phyloP scores from a whole-genome alignment of 1,140 invertebrate genomes.

The Nixonia krombeini region DNA sequence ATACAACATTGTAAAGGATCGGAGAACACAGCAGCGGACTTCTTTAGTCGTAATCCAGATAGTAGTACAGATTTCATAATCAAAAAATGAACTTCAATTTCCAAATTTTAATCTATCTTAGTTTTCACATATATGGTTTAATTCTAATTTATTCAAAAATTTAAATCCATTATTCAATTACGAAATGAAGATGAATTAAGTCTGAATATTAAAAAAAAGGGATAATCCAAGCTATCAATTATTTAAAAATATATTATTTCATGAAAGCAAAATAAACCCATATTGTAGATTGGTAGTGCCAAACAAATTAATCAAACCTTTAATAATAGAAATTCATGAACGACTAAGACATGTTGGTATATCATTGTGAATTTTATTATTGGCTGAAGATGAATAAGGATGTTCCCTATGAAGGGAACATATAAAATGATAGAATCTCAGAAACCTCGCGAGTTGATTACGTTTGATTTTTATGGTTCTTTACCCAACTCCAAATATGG shows the following conservation, averaged over 20 bases:
- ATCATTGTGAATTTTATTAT: neutral
- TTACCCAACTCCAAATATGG: slow-evolving; percentile 1
- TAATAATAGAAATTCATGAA: too few relatives aligned
- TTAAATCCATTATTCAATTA: too few relatives aligned
- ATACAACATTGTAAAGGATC: slow-evolving; percentile 53
- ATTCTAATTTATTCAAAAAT: too few relatives aligned
- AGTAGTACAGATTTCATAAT: neutral
- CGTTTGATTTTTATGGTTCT: slow-evolving; percentile 18
- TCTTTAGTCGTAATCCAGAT: slow-evolving; percentile 15
- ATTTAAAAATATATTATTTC: too few relatives aligned
- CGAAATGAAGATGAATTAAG: too few relatives aligned
- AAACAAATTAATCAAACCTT: too few relatives aligned
- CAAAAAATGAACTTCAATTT: neutral
- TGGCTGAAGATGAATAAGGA: neutral
- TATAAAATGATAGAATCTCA: slow-evolving; percentile 13
- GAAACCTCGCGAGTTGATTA: neutral
- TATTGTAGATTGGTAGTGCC: too few relatives aligned
- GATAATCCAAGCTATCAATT: too few relatives aligned
- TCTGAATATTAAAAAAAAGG: too few relatives aligned
- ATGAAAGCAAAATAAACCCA: too few relatives aligned
- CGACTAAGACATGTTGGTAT: neutral
- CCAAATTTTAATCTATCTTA: too few relatives aligned
- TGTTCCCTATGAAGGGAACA: neutral
- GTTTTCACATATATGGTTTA: too few relatives aligned
- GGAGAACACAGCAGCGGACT: slow-evolving; percentile 24